phyloP scores from a whole-genome alignment of 2,797 vertebrate species.

The Orientallactaga sibirica region DNA sequence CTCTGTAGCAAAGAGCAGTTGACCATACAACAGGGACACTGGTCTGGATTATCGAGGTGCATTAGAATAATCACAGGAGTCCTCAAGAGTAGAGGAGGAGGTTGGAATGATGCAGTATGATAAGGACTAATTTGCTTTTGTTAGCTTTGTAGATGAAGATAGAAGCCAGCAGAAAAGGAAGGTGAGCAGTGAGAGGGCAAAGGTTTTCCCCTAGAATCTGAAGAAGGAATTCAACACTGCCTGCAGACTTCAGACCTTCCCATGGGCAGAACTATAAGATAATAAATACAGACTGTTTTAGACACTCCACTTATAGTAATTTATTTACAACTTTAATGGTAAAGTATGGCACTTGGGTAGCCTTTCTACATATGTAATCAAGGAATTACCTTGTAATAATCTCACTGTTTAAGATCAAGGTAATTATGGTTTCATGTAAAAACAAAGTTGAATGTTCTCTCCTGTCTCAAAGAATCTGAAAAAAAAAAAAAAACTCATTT shows the following conservation, averaged over 20 bases:
- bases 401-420: neutral
- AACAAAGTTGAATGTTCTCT: neutral
- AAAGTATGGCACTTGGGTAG: neutral
- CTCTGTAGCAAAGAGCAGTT: neutral
- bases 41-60: neutral
- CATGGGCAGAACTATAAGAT: neutral
- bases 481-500: neutral
- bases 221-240: neutral
- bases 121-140: neutral
- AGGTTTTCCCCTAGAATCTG: neutral
- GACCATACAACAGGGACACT: neutral
- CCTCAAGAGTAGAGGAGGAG: neutral
- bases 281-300: neutral
- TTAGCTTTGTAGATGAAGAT: neutral
- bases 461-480: neutral
- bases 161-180: neutral
- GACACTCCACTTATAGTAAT: neutral
- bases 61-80: neutral
- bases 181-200: neutral
- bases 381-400: neutral
- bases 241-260: neutral
- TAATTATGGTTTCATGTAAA: slow-evolving; percentile 8
- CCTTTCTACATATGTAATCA: neutral
- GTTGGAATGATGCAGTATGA: neutral
- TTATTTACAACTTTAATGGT: neutral